Evolutionary conservation across 2,113 vertebrate genomes (phyloP).

Genomic region (Lutjanus erythropterus): DNA sequence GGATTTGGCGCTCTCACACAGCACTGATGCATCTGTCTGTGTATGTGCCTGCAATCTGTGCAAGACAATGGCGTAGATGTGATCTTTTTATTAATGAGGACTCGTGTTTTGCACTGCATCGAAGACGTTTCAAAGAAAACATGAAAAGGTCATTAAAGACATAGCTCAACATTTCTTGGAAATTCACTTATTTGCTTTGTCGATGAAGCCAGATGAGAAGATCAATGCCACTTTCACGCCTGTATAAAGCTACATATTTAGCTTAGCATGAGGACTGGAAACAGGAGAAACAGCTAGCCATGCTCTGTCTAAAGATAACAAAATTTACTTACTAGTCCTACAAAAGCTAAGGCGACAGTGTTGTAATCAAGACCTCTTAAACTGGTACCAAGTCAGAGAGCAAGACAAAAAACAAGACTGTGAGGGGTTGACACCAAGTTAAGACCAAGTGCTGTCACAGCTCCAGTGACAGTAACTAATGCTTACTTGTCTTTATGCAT

Average conservation of each 20-base stretch:
- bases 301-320: not conserved
- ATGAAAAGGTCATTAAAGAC: slow-evolving; percentile 17
- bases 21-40: slow-evolving; percentile 18
- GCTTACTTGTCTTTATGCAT: too few relatives aligned
- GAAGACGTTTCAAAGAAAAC: not conserved
- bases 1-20: slow-evolving; percentile 13
- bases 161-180: slow-evolving; percentile 9
- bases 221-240: not conserved
- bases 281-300: not conserved
- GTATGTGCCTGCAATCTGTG: slow-evolving; percentile 33
- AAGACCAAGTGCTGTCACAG: too few relatives aligned
- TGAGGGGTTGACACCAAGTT: too few relatives aligned
- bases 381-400: too few relatives aligned
- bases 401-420: too few relatives aligned
- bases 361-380: too few relatives aligned
- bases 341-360: too few relatives aligned
- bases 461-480: too few relatives aligned
- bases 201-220: not conserved
- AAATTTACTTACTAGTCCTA: not conserved
- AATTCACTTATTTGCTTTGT: not conserved
- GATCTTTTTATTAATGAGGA: slow-evolving; percentile 38
- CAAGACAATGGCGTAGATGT: slow-evolving; percentile 1
- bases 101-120: not conserved
- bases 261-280: not conserved
- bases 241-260: not conserved